Percentiles rank a stretch among this genome's conserved stretches.
These are phyloP conservation scores for Octodonta nipae DNA, from an alignment of 2,888 invertebrate genomes.

Conservation along the genomic window DNA sequence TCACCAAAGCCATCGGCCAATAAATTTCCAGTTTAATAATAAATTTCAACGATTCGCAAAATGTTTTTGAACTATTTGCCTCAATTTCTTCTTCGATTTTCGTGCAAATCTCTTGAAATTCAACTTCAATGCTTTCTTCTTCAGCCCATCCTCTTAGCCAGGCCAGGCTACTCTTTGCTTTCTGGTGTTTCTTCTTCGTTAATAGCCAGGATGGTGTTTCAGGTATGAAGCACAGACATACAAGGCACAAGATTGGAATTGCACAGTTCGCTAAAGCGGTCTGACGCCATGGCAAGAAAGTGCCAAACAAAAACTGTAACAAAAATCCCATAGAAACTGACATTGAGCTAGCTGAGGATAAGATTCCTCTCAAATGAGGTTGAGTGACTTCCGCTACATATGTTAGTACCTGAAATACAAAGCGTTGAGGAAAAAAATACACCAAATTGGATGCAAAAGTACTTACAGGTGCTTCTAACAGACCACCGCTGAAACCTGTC, in stretches of 20 bases:
- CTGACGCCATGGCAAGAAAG: slow-evolving; percentile 56
- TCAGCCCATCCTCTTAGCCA: slow-evolving; percentile 71
- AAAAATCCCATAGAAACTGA: slow-evolving; percentile 64
- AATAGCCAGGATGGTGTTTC: slow-evolving; percentile 75
- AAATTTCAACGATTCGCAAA: slow-evolving; percentile 17
- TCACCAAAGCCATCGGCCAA: slow-evolving; percentile 53
- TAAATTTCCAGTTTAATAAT: slow-evolving; percentile 50
- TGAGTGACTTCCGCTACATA: slow-evolving; percentile 76
- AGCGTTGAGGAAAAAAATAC: too few species aligned
- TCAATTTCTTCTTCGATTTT: slow-evolving; percentile 10
- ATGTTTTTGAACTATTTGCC: neutral
- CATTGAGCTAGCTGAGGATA: slow-evolving; percentile 62
- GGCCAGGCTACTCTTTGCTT: slow-evolving; percentile 55
- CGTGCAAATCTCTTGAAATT: slow-evolving; percentile 40
- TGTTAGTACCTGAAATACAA: slow-evolving; percentile 50
- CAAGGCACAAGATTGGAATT: slow-evolving; percentile 50
- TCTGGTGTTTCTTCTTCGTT: slow-evolving; percentile 47
- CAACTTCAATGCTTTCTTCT: slow-evolving; percentile 45
- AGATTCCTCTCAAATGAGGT: slow-evolving; percentile 60
- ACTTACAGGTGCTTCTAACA: slow-evolving; percentile 68
- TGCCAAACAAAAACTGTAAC: slow-evolving; percentile 61
- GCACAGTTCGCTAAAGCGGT: slow-evolving; percentile 54
- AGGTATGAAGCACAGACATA: slow-evolving; percentile 57
- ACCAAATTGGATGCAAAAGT: too few species aligned
- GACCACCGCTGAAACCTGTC: slow-evolving; percentile 62